Evolutionary conservation across 2,797 vertebrate species (phyloP).

Genomic region (Muscicapa comitata): DNA sequence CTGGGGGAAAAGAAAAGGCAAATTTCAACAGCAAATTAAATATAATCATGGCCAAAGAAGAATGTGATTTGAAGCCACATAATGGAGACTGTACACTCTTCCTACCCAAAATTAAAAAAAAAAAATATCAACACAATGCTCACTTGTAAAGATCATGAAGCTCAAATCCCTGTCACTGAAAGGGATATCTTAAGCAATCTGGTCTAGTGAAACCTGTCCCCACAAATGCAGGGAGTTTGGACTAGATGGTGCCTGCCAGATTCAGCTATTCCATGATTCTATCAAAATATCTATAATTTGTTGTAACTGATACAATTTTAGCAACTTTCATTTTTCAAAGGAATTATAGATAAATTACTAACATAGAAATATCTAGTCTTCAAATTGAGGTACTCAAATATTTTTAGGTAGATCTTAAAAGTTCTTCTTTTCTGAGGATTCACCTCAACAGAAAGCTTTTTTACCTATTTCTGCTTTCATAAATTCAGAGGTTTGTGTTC

Average conservation of each 20-base stretch:
- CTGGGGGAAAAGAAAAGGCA: constrained; percentile 60
- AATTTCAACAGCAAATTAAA: not conserved
- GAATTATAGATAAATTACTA: not conserved
- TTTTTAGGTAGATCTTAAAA: not conserved
- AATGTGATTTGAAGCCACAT: not conserved
- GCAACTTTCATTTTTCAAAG: not conserved
- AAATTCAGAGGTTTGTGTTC: not conserved
- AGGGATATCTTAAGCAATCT: not conserved
- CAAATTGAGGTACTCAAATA: not conserved
- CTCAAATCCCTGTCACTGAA: not conserved
- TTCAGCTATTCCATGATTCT: not conserved
- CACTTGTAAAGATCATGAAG: not conserved
- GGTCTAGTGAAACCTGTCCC: not conserved
- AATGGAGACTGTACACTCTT: not conserved
- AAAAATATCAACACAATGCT: not conserved
- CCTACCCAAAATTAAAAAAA: not conserved
- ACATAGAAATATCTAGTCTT: not conserved
- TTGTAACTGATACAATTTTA: not conserved
- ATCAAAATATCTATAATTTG: not conserved
- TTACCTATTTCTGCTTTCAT: not conserved
- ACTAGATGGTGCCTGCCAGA: not conserved
- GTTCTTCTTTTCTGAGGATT: not conserved
- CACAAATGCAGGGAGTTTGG: not conserved
- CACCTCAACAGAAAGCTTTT: not conserved
- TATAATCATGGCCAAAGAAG: not conserved